Base-by-base conservation (phyloP, 2,888 invertebrate genomes). In the Tuberolachnus salignus region DNA sequence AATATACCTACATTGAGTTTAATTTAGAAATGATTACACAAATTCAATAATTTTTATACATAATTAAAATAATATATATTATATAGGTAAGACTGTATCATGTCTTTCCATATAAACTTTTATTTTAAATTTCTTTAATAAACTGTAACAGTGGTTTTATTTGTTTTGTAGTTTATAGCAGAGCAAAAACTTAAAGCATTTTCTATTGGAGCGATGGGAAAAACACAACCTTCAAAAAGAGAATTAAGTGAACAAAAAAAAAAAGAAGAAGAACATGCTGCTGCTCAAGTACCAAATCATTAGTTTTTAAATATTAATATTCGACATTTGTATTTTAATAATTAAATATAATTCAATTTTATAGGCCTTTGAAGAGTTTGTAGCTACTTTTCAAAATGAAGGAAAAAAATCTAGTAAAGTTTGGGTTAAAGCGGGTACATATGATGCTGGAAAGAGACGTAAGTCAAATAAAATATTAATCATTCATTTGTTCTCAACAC, bases 371-470 rank as follows among this genome's bases (percentile, higher is more conserved):
- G 94, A 97, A 88, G 97, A 98, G 86, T 98, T 98, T 89, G 95
- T 98, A 61, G 96, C 95, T 83, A 95, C 97, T 10, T 98, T 98
- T 87, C 95, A 96, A 89, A 96, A 96, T 83, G 90, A 91, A 0
- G 89, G 90, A 73, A 89, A 89, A 83, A 91, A 92, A 19, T 90
- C 92, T 6, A 89, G 88, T 67, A 98, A 97, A 87, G 92, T 97
- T 61, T 99, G 99, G 96, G 94, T 99, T 9, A 96, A 98, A 87
- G 98, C 98, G 80, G 98, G 97, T 74, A 95, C 97, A 0, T 98
- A 98, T 84, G 96, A 97, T 90, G 95, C 96, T 70, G 95, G 95
- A 42, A 93, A 94, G 82, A 89, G 95, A 88, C 93, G 94, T 94
- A 87, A 88, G 90, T 87, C 74, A 55, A 26, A 51, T n/a, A 66